Evolutionary conservation across 1,140 invertebrate species (phyloP).

Genomic region (Drosophila albomicans): DNA sequence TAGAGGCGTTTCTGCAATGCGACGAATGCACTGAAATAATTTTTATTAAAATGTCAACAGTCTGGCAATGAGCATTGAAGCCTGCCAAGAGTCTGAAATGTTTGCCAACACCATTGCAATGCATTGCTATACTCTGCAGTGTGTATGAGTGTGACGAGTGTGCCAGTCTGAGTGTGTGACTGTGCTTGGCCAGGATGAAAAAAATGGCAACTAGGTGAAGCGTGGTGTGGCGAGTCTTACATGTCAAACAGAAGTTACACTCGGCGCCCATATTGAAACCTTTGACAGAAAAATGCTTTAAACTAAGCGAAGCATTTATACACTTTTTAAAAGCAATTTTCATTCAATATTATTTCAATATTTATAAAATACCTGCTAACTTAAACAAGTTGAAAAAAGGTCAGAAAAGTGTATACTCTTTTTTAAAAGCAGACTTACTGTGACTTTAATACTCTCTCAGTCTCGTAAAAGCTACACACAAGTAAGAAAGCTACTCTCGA

Average conservation of each 20-base stretch:
- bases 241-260: constrained; percentile 35
- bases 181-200: constrained; percentile 19
- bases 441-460: too few species aligned
- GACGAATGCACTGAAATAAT: constrained; percentile 56
- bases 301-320: background rate
- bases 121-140: background rate
- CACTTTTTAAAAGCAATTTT: background rate
- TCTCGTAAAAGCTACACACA: too few species aligned
- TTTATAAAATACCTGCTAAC: too few species aligned
- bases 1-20: constrained; percentile 47
- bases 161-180: constrained; percentile 6
- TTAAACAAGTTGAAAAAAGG: too few species aligned
- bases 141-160: background rate
- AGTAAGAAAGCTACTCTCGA: too few species aligned
- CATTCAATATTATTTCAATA: too few species aligned
- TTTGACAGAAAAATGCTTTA: background rate
- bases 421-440: too few species aligned
- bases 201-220: constrained; percentile 20
- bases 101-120: constrained; percentile 48
- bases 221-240: constrained; percentile 13
- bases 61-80: constrained; percentile 56
- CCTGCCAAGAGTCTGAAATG: constrained; percentile 49
- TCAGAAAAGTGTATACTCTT: too few species aligned
- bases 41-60: constrained; percentile 61
- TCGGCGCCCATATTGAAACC: constrained; percentile 9